A percentile compares a stretch with the other conserved stretches of the same genome.
Evolutionary conservation across 30 jellyfish, hydroid and myxozoan genomes (phyloP).

Genomic region (Cassiopea andromeda): DNA sequence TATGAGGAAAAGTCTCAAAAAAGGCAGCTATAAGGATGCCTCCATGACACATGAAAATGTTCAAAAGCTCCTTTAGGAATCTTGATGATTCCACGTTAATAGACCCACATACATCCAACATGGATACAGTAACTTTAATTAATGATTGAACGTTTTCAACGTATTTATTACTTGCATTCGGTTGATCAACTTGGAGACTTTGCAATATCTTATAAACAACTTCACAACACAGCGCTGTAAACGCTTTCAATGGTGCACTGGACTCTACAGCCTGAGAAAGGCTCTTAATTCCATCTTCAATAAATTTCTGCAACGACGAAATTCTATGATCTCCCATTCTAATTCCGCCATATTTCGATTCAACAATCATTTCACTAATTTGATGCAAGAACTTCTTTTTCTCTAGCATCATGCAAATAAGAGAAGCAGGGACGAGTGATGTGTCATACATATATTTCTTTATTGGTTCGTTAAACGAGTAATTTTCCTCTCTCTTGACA

Average conservation of each 20-base stretch:
- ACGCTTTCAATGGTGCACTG: slow-evolving; percentile 39
- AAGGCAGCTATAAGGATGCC: slow-evolving; percentile 48
- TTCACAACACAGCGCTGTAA: slow-evolving; percentile 20
- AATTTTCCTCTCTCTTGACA: background rate
- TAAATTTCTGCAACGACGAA: slow-evolving; percentile 33
- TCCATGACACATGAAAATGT: slow-evolving; percentile 40
- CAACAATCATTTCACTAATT: slow-evolving; percentile 44
- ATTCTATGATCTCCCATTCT: slow-evolving; percentile 45
- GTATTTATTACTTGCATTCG: slow-evolving; percentile 27
- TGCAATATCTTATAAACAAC: slow-evolving; percentile 25
- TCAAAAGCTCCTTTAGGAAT: slow-evolving; percentile 43
- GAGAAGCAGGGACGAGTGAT: slow-evolving; percentile 74
- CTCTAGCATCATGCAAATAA: slow-evolving; percentile 56
- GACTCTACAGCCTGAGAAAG: slow-evolving; percentile 40
- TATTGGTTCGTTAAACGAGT: slow-evolving; percentile 54
- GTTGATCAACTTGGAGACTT: slow-evolving; percentile 47
- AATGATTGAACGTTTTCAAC: slow-evolving; percentile 48
- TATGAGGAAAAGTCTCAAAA: slow-evolving; percentile 36
- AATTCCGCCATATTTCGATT: slow-evolving; percentile 24
- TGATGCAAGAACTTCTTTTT: slow-evolving; percentile 50
- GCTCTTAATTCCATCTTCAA: slow-evolving; percentile 51
- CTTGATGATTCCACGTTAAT: slow-evolving; percentile 39
- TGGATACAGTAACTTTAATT: slow-evolving; percentile 34
- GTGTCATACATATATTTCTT: slow-evolving; percentile 65
- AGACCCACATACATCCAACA: slow-evolving; percentile 55